Conservation (phyloP, 2,113 vertebrate species). For the Candoia aspera region DNA sequence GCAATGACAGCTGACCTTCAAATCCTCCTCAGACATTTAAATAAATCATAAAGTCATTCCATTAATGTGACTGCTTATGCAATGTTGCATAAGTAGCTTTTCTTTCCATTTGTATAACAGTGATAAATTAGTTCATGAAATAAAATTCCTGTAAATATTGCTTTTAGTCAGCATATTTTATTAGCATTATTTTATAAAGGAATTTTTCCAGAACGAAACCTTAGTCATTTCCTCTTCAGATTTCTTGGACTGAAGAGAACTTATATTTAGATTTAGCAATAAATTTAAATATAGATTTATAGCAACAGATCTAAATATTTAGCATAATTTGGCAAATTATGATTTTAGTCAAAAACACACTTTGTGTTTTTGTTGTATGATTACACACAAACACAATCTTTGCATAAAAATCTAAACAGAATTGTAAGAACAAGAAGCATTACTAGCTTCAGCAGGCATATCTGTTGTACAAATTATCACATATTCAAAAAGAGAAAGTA, state of each 20-base stretch:
- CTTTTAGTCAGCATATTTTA: background rate
- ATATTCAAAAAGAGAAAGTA: background rate
- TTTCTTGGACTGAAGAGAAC: constrained; percentile 31
- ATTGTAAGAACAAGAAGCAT: constrained; percentile 35
- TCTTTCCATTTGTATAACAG: constrained; percentile 1
- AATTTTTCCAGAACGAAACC: background rate
- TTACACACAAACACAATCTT: background rate
- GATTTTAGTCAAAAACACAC: background rate
- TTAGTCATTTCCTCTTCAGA: background rate
- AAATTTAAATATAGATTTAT: background rate
- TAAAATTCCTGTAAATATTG: background rate
- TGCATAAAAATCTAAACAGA: constrained; percentile 49
- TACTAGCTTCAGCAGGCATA: constrained; percentile 44
- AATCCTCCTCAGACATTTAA: background rate
- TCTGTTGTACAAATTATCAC: constrained; percentile 54
- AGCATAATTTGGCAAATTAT: background rate
- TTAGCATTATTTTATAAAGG: background rate
- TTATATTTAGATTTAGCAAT: background rate
- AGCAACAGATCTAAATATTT: background rate
- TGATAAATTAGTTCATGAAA: constrained; percentile 2
- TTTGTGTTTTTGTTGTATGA: constrained; percentile 26
- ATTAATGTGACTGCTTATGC: background rate
- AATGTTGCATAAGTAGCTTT: background rate
- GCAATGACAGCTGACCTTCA: constrained; percentile 12
- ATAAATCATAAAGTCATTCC: background rate